A percentile compares a stretch with the other conserved stretches of the same genome.
These are phyloP conservation scores for Struthidea cinerea DNA, from an alignment of 2,113 vertebrate species.

Conservation along the genomic window DNA sequence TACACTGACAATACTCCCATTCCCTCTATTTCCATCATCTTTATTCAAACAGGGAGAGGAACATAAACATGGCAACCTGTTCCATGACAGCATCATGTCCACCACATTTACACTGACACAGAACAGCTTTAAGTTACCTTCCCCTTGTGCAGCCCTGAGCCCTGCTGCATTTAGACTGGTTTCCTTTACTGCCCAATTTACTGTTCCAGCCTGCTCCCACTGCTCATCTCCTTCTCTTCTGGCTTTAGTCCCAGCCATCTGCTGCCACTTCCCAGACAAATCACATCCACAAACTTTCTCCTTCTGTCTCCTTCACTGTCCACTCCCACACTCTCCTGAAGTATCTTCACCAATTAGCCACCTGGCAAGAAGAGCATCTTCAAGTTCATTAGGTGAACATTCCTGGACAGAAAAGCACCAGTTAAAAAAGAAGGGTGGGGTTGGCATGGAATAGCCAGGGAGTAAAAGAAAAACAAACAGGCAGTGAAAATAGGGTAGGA, in stretches of 20 bases:
- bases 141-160: background rate
- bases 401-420: slow-evolving; percentile 6
- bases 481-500: background rate
- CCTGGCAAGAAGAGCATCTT: background rate
- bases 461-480: background rate
- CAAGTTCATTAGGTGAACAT: slow-evolving; percentile 44
- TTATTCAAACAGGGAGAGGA: background rate
- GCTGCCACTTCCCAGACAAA: background rate
- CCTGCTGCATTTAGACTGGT: rapidly evolving
- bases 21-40: background rate
- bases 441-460: background rate
- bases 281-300: background rate
- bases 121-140: background rate
- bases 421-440: background rate
- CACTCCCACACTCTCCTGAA: background rate
- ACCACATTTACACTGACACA: background rate
- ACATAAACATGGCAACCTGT: background rate
- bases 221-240: background rate
- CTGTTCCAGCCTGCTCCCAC: background rate
- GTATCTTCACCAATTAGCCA: background rate
- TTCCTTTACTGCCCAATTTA: background rate
- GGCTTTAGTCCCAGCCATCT: background rate
- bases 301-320: background rate
- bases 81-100: background rate
- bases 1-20: background rate